Evolutionary conservation across 2,113 vertebrate species (phyloP).

Genomic region (Tachuris rubrigastra): DNA sequence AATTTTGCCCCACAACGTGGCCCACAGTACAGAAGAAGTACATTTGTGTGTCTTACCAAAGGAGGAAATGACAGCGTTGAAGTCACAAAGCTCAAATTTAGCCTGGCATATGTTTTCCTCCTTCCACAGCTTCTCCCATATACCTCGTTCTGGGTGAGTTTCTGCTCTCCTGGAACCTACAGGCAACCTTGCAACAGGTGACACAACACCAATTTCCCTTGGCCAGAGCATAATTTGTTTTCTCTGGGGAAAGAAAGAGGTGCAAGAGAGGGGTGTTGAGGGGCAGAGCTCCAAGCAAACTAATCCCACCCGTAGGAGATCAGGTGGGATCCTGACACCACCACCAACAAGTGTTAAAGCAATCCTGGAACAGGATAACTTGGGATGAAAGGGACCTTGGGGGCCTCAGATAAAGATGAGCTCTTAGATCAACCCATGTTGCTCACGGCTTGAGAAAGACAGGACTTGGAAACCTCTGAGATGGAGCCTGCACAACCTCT

Average conservation of each 20-base stretch:
- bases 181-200: neutral
- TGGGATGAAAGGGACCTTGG: neutral
- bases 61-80: neutral
- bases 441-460: neutral
- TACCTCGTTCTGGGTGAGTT: neutral
- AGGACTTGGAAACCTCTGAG: neutral
- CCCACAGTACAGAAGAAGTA: neutral
- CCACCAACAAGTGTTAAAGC: neutral
- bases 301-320: neutral
- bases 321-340: neutral
- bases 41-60: neutral
- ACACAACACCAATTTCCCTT: neutral
- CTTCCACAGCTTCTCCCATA: neutral
- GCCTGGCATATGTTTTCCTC: neutral
- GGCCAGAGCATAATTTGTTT: neutral
- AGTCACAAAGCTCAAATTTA: neutral
- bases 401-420: neutral
- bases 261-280: neutral
- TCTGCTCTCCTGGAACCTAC: neutral
- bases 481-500: accelerated
- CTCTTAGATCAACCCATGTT: neutral
- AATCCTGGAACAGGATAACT: neutral
- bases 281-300: neutral
- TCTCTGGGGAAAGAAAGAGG: neutral
- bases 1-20: neutral